phyloP scores from a whole-genome alignment of 2,797 vertebrate species.

The Delichon dasypus region DNA sequence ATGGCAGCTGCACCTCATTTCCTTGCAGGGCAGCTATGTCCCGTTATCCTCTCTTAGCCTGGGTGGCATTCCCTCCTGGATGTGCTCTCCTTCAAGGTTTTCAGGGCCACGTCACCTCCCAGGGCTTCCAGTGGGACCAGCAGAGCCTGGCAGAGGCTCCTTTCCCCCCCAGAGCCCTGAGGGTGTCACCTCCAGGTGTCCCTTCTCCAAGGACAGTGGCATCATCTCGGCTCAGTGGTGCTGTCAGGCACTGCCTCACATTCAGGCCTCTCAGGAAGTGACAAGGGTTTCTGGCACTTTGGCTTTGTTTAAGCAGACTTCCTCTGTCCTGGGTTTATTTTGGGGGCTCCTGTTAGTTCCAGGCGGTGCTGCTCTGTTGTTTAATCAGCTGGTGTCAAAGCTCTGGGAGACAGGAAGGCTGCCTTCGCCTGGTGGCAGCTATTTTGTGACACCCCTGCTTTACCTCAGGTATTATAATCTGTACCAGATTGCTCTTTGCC shows the following conservation, averaged over 20 bases:
- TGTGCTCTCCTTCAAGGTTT: background rate
- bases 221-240: background rate
- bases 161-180: background rate
- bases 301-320: background rate
- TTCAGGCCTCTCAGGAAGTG: background rate
- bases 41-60: background rate
- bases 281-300: background rate
- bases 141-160: background rate
- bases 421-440: background rate
- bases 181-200: background rate
- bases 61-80: background rate
- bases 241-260: background rate
- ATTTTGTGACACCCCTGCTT: background rate
- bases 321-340: background rate
- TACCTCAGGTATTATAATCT: background rate
- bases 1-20: background rate
- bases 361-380: background rate
- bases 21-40: background rate
- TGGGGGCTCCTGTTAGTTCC: background rate
- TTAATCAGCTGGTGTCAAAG: background rate
- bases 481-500: conserved; percentile 44
- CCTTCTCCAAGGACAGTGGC: background rate
- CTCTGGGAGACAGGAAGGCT: background rate
- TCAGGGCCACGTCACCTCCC: background rate
- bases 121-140: background rate